These are phyloP conservation scores for Eurytoma californica DNA, from an alignment of 2,888 invertebrate species.

Conservation along the genomic window DNA sequence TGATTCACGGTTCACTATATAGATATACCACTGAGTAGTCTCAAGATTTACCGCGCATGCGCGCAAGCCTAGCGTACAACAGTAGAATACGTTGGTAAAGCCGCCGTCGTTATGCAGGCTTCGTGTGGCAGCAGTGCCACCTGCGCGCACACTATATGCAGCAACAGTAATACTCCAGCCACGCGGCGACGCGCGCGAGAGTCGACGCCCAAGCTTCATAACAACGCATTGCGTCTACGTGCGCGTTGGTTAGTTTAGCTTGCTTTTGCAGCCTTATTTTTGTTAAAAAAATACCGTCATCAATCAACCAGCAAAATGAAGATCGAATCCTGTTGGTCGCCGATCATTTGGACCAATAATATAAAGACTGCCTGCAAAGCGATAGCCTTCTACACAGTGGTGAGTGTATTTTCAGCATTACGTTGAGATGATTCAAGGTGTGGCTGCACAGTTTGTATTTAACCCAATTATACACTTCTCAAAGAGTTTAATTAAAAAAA, in stretches of 20 bases:
- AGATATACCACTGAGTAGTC: background rate
- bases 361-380: slow-evolving; percentile 86
- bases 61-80: background rate
- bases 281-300: background rate
- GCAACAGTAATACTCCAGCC: slow-evolving; percentile 26
- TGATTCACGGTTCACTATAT: background rate
- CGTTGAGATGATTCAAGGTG: background rate
- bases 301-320: slow-evolving; percentile 78
- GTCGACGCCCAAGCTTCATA: slow-evolving; percentile 57
- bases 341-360: slow-evolving; percentile 89
- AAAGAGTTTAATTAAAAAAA: too few species aligned
- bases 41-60: background rate
- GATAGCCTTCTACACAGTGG: slow-evolving; percentile 86
- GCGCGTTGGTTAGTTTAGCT: background rate
- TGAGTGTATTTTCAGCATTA: slow-evolving; percentile 65
- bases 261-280: background rate
- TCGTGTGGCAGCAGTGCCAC: slow-evolving; percentile 26
- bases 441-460: too few species aligned
- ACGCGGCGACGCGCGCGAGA: slow-evolving; percentile 11
- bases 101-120: background rate
- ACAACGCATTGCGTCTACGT: slow-evolving; percentile 6
- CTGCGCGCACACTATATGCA: background rate
- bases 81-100: background rate
- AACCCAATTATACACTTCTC: too few species aligned
- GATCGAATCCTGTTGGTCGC: slow-evolving; percentile 89